Evolutionary conservation across 37 sponge, comb jelly and placozoan genomes (phyloP).

Genomic region (Axinella damicornis): DNA sequence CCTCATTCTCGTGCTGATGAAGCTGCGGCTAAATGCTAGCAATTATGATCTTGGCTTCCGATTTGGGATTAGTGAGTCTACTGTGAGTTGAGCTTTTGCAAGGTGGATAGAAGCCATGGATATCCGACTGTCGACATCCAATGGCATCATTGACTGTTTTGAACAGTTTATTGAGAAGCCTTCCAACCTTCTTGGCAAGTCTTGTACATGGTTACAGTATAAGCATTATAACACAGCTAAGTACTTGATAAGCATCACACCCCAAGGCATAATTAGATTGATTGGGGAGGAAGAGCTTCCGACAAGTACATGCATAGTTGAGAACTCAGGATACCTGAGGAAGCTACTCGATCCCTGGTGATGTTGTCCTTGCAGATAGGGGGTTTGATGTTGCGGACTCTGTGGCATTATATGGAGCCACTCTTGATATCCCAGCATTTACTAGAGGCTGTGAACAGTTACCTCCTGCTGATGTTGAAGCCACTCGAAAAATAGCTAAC

Average conservation of each 20-base stretch:
- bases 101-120: conserved; percentile 43
- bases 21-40: conserved; percentile 22
- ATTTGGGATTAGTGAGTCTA: conserved; percentile 33
- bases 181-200: conserved; percentile 43
- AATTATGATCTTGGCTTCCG: conserved; percentile 52
- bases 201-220: conserved; percentile 60
- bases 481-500: conserved; percentile 44
- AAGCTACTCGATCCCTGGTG: conserved; percentile 50
- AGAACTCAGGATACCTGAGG: conserved; percentile 50
- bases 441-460: conserved; percentile 51
- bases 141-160: conserved; percentile 65
- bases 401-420: conserved; percentile 34
- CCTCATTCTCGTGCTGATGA: conserved; percentile 55
- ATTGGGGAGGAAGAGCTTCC: conserved; percentile 65
- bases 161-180: conserved; percentile 60
- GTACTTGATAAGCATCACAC: conserved; percentile 51
- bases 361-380: conserved; percentile 52
- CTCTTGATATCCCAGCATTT: conserved; percentile 48
- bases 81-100: conserved; percentile 23
- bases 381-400: conserved; percentile 50
- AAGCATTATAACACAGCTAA: conserved; percentile 63
- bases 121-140: conserved; percentile 35
- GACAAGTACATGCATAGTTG: conserved; percentile 62
- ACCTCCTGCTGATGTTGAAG: conserved; percentile 45
- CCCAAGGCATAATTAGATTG: conserved; percentile 40